Conservation (phyloP, 2,113 vertebrate species). For the Caloenas nicobarica region DNA sequence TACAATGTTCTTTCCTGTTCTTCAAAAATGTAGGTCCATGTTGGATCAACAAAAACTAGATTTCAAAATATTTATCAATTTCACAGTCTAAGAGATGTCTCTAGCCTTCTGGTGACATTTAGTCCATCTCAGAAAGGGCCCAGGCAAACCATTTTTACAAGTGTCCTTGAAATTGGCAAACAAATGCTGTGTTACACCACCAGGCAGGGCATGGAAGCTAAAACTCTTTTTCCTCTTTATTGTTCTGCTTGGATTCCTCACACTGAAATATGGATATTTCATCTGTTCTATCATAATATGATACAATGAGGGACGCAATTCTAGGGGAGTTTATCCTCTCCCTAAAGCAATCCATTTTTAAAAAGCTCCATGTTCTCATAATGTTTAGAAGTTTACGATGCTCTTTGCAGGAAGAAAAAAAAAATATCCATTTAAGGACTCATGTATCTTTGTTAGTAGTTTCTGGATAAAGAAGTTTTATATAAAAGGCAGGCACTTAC, state of each 20-base stretch:
- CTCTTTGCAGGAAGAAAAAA: background rate
- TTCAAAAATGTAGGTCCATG: background rate
- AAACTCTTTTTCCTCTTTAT: background rate
- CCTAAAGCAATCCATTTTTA: background rate
- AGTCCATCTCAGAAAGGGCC: background rate
- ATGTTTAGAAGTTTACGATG: background rate
- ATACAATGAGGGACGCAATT: background rate
- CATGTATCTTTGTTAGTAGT: background rate
- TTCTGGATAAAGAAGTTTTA: background rate
- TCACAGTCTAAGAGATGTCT: background rate
- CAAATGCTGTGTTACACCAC: background rate
- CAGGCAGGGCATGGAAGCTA: background rate
- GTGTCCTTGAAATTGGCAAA: background rate
- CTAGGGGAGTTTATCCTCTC: background rate
- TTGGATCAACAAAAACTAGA: background rate
- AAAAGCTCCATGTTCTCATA: background rate
- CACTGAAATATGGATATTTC: background rate
- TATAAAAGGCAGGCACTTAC: background rate
- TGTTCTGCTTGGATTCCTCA: background rate
- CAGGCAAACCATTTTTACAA: background rate
- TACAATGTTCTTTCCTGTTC: background rate
- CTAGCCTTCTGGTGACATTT: background rate
- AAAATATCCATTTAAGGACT: background rate
- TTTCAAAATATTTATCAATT: background rate
- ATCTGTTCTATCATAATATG: background rate